These are phyloP conservation scores for Typhlichthys eigenmanni DNA, from an alignment of 2,797 vertebrate species.

Conservation along the genomic window DNA sequence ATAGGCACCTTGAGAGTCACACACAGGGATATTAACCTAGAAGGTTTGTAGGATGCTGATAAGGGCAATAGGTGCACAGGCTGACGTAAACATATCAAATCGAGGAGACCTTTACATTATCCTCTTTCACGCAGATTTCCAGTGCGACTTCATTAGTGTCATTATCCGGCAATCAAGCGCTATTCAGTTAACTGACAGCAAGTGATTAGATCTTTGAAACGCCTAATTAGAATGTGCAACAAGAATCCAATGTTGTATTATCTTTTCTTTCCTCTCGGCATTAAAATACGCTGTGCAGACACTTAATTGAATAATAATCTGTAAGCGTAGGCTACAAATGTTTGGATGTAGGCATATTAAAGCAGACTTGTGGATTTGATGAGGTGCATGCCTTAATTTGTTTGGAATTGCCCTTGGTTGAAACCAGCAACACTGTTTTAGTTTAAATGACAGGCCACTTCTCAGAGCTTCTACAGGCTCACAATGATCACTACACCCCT, in stretches of 20 bases:
- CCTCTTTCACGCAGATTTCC: constrained; percentile 70
- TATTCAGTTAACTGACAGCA: constrained; percentile 62
- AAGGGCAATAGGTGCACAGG: constrained; percentile 63
- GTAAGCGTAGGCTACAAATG: not conserved
- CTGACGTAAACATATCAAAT: constrained; percentile 72
- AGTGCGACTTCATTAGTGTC: constrained; percentile 55
- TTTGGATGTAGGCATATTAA: not conserved
- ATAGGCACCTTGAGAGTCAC: constrained; percentile 66
- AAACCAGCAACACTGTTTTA: too few species aligned
- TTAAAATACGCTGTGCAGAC: constrained; percentile 31
- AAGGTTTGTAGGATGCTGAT: constrained; percentile 63
- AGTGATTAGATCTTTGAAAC: constrained; percentile 54
- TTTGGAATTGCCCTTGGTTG: too few species aligned
- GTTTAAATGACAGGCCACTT: too few species aligned
- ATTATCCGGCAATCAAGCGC: constrained; percentile 76
- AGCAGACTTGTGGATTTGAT: too few species aligned
- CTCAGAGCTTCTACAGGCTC: too few species aligned
- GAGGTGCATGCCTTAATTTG: too few species aligned
- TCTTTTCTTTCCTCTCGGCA: constrained; percentile 27
- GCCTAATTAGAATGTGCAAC: constrained; percentile 69
- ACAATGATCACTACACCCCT: too few species aligned
- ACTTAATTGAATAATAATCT: constrained; percentile 37
- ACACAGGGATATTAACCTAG: constrained; percentile 58
- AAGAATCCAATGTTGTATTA: constrained; percentile 51
- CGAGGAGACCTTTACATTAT: constrained; percentile 70